Base-by-base conservation (phyloP, 2,888 invertebrate genomes). In the Chalcis sispes region DNA sequence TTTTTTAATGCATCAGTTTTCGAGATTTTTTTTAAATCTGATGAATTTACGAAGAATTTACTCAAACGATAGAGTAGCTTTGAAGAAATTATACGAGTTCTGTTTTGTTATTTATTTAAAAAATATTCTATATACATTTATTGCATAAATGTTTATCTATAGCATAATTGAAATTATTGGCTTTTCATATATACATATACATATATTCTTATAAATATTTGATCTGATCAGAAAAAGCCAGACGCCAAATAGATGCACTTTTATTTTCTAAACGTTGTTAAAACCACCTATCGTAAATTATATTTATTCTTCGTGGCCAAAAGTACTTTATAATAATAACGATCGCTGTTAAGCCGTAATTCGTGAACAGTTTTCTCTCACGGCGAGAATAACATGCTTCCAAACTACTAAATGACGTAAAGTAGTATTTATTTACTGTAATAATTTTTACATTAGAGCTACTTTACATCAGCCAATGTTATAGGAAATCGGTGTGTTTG, bases 331-430 rank as follows among this genome's bases (percentile, higher is more conserved):
- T 75, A 64, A 54, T 54, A 18, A n/a, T n/a, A 58, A 77, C 62
- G 58, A 79, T 77, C 64, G 58, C 48, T 67, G 75, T 77, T 56
- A 72, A 76, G 66, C 66, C 70, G 71, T 77, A 50, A 77, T 77
- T 66, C 58, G 79, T 80, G 81, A 81, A 86, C 83, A 82, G 83
- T 84, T 86, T 83, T 83, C 83, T 86, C 85, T 85, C 79, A 46
- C 23, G 40, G 77, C 75, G 83, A 86, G 85, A 86, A 85, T 85
- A 85, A 80, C 62, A 84, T 85, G 83, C 84, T 86, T 87, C 85
- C 86, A 85, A 78, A 27, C 79, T 79, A 82, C 75, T 81, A 80
- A 61, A 61, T 79, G 79, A 80, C 80, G 80, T 75, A 73, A 69
- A 27, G 62, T 77, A 72, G 32, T 58, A 50, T 48, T 75, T 56